Percentiles rank a stretch among this genome's conserved stretches.
phyloP scores from a whole-genome alignment of 1,140 invertebrate genomes.

The Drosophila ficusphila region DNA sequence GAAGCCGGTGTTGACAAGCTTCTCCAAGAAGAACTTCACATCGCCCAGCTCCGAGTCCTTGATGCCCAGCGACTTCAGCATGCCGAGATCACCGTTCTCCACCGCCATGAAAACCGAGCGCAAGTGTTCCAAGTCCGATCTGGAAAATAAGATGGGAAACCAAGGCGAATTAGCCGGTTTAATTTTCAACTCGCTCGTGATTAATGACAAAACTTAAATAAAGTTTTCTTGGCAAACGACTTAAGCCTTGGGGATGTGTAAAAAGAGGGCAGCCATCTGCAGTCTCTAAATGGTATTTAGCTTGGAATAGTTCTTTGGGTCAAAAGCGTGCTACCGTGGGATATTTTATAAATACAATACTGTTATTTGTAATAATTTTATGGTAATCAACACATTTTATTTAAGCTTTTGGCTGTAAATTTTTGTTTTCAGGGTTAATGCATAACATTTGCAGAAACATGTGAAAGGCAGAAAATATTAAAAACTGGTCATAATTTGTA shows the following conservation, averaged over 20 bases:
- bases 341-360: not conserved
- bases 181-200: constrained; percentile 13
- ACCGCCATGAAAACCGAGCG: constrained; percentile 97
- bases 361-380: too few species aligned
- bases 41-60: constrained; percentile 98
- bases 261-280: not conserved
- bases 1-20: constrained; percentile 98
- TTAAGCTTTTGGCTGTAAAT: too few species aligned
- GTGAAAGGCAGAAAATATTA: too few species aligned
- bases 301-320: not conserved
- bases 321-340: not conserved
- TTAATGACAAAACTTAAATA: constrained; percentile 29
- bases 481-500: too few species aligned
- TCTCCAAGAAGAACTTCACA: constrained; percentile 98
- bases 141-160: constrained; percentile 38
- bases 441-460: too few species aligned
- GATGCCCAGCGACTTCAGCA: constrained; percentile 96
- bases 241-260: not conserved
- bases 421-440: too few species aligned
- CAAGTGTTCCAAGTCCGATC: constrained; percentile 95
- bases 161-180: constrained; percentile 13
- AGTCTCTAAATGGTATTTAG: constrained; percentile 6
- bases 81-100: constrained; percentile 96
- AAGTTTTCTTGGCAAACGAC: constrained; percentile 11
- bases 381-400: too few species aligned